Evolutionary conservation across 2,113 vertebrate species (phyloP), one percentile per base, ranked within the genome.

Genomic region (Octodon degus): DNA sequence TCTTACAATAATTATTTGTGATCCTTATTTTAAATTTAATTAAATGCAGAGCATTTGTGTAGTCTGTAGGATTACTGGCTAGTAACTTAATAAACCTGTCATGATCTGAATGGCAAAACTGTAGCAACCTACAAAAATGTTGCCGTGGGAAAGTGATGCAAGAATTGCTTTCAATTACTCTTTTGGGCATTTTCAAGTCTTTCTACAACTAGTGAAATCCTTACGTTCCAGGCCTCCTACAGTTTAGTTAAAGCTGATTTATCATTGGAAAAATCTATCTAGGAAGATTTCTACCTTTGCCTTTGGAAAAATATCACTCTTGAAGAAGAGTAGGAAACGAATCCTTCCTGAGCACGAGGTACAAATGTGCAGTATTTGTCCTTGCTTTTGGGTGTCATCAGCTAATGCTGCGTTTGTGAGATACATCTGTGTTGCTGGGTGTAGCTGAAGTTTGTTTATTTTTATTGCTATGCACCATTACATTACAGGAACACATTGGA

Each of bases 1-100:
- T 47, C n/a, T 43, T 67, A 11, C 82, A 14, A 80, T 79, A 63
- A 89, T 13, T 68, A 65, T 32, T 65, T 77, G 14, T 58, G 13
- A 85, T 74, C 32, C 20, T 96, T 7, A 43, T 85, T 92, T 89
- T 80, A 63, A 76, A 91, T 83, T 74, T 74, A 94, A 77, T 50
- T 82, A 72, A 77, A 79, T 58, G 2, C 14, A 63, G 53, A 37
- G n/a, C 20, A 50, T 37, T 62, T 83, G 60, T 67, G 0, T 50
- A 50, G 34, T 22, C 62, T n/a, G 5, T 12, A 14, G 43, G 11
- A 40, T 81, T 67, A 81, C 86, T 88, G 86, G 11, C 65, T 92
- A 76, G 58, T 80, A 96, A 89, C 24, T 63, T 82, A 53, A 22
- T 62, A 82, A 80, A 89, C 19, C 0, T 60, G 25, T 43, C 89